These are phyloP conservation scores for Lithobates sylvaticus DNA, from an alignment of 2,797 vertebrate species.

Conservation along the genomic window DNA sequence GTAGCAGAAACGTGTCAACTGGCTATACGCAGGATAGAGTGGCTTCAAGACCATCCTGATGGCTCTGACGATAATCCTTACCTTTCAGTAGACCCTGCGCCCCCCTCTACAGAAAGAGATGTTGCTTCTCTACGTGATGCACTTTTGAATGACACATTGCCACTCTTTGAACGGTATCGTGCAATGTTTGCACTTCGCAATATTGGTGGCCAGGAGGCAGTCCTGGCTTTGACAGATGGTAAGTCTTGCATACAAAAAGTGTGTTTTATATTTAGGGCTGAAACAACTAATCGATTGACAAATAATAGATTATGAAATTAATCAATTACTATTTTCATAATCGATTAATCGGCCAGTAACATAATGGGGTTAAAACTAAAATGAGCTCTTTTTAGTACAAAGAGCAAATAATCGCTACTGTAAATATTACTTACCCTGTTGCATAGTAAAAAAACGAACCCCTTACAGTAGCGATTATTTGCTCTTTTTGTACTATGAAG, in stretches of 20 bases:
- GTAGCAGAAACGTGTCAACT: constrained; percentile 96
- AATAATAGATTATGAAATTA: no score
- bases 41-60: constrained; percentile 80
- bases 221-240: constrained; percentile 89
- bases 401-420: no score
- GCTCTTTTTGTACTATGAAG: no score
- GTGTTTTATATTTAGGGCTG: background rate
- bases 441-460: no score
- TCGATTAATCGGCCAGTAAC: no score
- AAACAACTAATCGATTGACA: no score
- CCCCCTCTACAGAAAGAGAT: constrained; percentile 77
- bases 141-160: constrained; percentile 81
- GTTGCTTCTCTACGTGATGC: constrained; percentile 75
- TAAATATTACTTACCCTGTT: no score
- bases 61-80: constrained; percentile 77
- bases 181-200: constrained; percentile 96
- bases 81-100: constrained; percentile 90
- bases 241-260: constrained; percentile 49
- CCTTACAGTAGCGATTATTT: no score
- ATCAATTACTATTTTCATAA: no score
- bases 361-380: no score
- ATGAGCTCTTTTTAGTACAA: no score
- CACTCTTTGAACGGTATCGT: constrained; percentile 91
- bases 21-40: constrained; percentile 85
- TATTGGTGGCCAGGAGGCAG: constrained; percentile 81